Percentiles rank a stretch among this genome's conserved stretches.
These are phyloP conservation scores for Tachysurus fulvidraco DNA, from an alignment of 2,113 vertebrate species.

Conservation along the genomic window DNA sequence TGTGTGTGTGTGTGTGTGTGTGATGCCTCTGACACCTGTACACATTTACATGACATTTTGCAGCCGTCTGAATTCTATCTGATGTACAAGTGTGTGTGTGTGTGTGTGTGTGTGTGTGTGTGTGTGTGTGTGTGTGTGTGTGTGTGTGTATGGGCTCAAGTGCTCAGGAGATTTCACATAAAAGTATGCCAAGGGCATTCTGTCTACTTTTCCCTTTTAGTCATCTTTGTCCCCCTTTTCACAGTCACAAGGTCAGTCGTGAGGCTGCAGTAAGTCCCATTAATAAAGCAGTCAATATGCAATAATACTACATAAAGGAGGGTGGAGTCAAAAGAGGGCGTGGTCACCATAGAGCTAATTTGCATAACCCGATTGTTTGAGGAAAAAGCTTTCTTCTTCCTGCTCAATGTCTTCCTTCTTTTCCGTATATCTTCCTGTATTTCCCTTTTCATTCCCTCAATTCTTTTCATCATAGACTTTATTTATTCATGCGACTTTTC, in stretches of 20 bases:
- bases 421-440: neutral
- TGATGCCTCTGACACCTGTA: neutral
- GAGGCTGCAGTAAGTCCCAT: neutral
- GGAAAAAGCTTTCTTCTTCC: neutral
- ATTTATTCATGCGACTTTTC: neutral
- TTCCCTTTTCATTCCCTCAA: neutral
- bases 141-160: neutral
- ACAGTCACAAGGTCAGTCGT: neutral
- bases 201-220: neutral
- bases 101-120: neutral
- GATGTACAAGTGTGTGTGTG: neutral
- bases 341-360: neutral
- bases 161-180: conserved; percentile 6
- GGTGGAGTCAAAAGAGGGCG: neutral
- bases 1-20: neutral
- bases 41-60: neutral
- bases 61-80: neutral
- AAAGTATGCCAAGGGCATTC: conserved; percentile 41
- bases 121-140: conserved; percentile 17
- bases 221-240: neutral
- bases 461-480: neutral
- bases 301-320: neutral
- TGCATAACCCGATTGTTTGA: neutral
- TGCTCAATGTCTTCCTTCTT: neutral
- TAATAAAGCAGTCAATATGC: neutral